phyloP scores from a whole-genome alignment of 2,797 vertebrate species.

The Lagodon rhomboides region DNA sequence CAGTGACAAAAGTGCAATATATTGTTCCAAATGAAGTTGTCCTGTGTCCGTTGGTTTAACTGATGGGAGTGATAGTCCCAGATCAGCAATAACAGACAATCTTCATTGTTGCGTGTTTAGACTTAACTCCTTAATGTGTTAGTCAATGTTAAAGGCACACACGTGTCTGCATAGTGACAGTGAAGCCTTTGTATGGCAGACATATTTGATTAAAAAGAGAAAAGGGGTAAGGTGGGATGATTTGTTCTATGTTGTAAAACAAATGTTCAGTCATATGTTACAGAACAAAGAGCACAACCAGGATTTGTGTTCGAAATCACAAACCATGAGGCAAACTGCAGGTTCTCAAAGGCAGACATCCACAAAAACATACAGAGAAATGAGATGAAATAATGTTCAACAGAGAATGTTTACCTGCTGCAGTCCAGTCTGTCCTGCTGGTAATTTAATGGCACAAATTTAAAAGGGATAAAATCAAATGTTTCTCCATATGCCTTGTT shows the following conservation, averaged over 20 bases:
- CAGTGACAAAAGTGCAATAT: slow-evolving; percentile 89
- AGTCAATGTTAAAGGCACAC: slow-evolving; percentile 68
- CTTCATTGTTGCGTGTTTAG: slow-evolving; percentile 83
- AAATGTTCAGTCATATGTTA: slow-evolving; percentile 24
- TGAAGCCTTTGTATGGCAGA: slow-evolving; percentile 57
- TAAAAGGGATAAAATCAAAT: slow-evolving; percentile 22
- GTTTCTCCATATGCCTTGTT: slow-evolving; percentile 48
- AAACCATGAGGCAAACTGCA: neutral
- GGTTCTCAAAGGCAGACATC: slow-evolving; percentile 17
- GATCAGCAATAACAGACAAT: slow-evolving; percentile 89
- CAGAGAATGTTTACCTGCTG: slow-evolving; percentile 14
- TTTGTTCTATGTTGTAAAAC: slow-evolving; percentile 57
- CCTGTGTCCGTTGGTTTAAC: slow-evolving; percentile 82
- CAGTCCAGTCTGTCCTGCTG: slow-evolving; percentile 13
- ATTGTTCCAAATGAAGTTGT: slow-evolving; percentile 83
- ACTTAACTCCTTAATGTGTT: slow-evolving; percentile 72
- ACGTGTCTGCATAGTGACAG: slow-evolving; percentile 67
- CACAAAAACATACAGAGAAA: slow-evolving; percentile 4
- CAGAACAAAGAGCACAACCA: neutral
- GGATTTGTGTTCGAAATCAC: slow-evolving; percentile 24
- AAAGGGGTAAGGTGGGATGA: slow-evolving; percentile 57
- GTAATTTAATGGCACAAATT: slow-evolving; percentile 53
- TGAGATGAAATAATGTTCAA: neutral
- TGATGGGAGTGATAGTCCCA: slow-evolving; percentile 74
- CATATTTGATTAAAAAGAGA: slow-evolving; percentile 42